phyloP scores from a whole-genome alignment of 2,113 vertebrate species.

The Amphilophus citrinellus region DNA sequence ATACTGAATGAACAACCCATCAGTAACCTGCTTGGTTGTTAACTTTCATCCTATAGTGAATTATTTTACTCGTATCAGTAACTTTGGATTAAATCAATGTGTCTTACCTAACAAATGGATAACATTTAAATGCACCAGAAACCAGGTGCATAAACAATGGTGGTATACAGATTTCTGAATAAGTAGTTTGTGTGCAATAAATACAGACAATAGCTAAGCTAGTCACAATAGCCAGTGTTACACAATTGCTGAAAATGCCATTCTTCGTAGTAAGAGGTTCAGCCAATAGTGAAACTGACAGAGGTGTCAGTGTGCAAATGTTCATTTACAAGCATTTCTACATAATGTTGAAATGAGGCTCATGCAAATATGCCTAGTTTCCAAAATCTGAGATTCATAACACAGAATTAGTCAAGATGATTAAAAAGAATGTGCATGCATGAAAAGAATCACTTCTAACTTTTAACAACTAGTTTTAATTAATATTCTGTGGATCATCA shows the following conservation, averaged over 20 bases:
- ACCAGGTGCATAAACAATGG: background rate
- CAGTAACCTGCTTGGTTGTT: background rate
- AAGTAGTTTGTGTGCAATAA: background rate
- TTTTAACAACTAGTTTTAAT: background rate
- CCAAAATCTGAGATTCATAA: background rate
- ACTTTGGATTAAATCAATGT: background rate
- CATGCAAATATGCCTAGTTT: background rate
- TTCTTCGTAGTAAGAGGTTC: background rate
- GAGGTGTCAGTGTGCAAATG: background rate
- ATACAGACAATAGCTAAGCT: background rate
- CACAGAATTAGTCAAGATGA: background rate
- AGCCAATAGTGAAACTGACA: background rate
- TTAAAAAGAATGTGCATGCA: background rate
- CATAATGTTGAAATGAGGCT: background rate
- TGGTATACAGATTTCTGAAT: background rate
- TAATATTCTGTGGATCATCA: background rate
- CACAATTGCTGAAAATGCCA: background rate
- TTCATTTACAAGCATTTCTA: background rate
- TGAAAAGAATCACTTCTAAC: background rate
- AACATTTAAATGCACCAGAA: background rate
- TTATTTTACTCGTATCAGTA: background rate
- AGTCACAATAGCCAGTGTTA: background rate
- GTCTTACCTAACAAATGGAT: background rate
- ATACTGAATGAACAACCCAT: background rate
- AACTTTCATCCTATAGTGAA: background rate